These are phyloP conservation scores for Monochamus alternatus DNA, from an alignment of 2,888 invertebrate genomes.

Conservation along the genomic window DNA sequence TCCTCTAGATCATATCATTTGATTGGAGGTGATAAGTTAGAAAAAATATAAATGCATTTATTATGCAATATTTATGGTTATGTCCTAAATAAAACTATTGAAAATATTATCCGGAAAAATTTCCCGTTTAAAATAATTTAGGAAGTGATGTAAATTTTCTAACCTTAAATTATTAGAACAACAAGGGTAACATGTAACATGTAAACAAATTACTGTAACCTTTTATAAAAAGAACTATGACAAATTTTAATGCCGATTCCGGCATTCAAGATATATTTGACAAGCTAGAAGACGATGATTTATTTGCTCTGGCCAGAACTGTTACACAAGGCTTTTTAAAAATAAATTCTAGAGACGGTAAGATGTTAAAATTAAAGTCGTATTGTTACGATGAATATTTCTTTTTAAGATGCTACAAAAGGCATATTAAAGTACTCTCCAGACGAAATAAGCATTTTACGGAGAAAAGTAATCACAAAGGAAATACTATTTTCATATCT, in stretches of 20 bases:
- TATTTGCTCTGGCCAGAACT: conserved; percentile 61
- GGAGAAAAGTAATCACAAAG: conserved; percentile 72
- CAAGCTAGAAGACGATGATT: conserved; percentile 59
- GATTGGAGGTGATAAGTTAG: too few relatives aligned
- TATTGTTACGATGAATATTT: neutral
- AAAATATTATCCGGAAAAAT: too few relatives aligned
- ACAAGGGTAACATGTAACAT: too few relatives aligned
- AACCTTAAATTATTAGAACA: neutral
- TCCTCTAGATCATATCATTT: too few relatives aligned
- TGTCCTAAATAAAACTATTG: too few relatives aligned
- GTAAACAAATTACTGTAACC: neutral
- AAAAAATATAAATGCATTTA: too few relatives aligned
- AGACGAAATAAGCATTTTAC: conserved; percentile 71
- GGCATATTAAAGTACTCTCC: conserved; percentile 72
- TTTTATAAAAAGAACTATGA: conserved; percentile 12
- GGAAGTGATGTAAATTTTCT: too few relatives aligned
- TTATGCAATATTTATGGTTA: too few relatives aligned
- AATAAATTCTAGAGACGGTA: conserved; percentile 62
- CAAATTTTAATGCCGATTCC: conserved; percentile 11
- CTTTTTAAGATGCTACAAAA: conserved; percentile 72
- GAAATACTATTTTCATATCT: conserved; percentile 74
- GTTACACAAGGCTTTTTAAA: conserved; percentile 66
- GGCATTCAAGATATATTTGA: conserved; percentile 50
- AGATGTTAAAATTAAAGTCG: neutral
- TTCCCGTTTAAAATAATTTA: too few relatives aligned